Evolutionary conservation across 2,888 invertebrate species (phyloP).

Genomic region (Lithophane ornitopus): DNA sequence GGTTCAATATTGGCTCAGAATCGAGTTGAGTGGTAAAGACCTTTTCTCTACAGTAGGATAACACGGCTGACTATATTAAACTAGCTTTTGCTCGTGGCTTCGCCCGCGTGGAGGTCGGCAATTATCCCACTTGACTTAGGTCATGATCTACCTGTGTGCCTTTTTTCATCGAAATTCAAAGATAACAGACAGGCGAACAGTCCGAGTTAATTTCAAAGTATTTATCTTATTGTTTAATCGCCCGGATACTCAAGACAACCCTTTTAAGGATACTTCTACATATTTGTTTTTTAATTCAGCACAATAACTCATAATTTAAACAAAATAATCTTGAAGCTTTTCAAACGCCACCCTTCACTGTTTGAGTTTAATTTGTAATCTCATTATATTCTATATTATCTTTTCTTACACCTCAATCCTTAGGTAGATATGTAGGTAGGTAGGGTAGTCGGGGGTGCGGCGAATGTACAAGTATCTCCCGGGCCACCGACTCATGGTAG

Average conservation of each 20-base stretch:
- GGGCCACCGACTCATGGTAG: no score
- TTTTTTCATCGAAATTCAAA: neutral
- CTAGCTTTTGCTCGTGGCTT: neutral
- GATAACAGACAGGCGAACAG: neutral
- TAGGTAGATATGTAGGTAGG: no score
- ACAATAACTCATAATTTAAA: neutral
- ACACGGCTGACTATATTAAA: neutral
- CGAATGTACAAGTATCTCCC: no score
- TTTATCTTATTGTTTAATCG: neutral
- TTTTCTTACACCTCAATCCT: neutral
- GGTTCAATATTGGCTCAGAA: neutral
- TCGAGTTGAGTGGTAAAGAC: neutral
- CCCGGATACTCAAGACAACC: neutral
- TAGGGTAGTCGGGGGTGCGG: no score
- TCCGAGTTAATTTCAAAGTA: neutral
- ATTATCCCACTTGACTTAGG: neutral
- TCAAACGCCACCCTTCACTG: neutral
- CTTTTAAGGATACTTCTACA: no score
- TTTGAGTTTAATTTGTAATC: constrained; percentile 1
- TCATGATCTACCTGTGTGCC: neutral
- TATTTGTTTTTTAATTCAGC: neutral
- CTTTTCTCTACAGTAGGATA: neutral
- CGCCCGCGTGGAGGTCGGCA: neutral
- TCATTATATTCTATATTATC: constrained; percentile 15
- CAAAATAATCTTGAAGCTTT: neutral